phyloP scores from a whole-genome alignment of 2,797 vertebrate species.

The Hypotaenidia philippensis region DNA sequence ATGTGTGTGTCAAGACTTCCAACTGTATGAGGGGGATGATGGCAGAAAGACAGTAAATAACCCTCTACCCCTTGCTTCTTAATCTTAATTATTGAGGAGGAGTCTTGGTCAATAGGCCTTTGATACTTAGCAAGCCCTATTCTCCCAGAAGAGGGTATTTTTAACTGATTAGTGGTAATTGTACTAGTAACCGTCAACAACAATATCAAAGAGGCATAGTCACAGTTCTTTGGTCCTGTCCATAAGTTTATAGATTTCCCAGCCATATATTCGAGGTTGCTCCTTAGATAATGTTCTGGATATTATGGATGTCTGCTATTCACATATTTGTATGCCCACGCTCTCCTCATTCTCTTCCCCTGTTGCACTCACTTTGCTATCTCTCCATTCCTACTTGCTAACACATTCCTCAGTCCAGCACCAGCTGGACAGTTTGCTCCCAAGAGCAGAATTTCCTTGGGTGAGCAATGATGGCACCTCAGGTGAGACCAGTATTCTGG shows the following conservation, averaged over 20 bases:
- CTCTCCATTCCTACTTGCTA: not conserved
- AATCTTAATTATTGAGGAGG: not conserved
- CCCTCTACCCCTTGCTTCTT: not conserved
- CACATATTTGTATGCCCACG: not conserved
- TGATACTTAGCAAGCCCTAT: not conserved
- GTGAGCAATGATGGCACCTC: not conserved
- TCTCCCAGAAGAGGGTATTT: not conserved
- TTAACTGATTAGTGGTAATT: not conserved
- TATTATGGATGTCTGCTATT: not conserved
- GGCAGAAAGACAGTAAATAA: not conserved
- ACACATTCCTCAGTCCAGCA: not conserved
- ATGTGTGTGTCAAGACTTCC: not conserved
- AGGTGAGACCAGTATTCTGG: not conserved
- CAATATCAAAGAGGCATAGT: not conserved
- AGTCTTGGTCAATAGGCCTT: not conserved
- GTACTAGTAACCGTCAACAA: not conserved
- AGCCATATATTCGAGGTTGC: not conserved
- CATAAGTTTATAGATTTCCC: not conserved
- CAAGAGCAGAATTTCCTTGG: not conserved
- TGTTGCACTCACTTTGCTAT: not conserved
- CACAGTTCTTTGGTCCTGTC: not conserved
- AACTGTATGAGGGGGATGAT: not conserved
- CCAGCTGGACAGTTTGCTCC: not conserved
- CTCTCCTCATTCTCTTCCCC: not conserved
- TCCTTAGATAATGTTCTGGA: not conserved